Evolutionary conservation across 2,888 invertebrate genomes (phyloP), one percentile per base, ranked within the genome.

Genomic region (Noctua pronuba): DNA sequence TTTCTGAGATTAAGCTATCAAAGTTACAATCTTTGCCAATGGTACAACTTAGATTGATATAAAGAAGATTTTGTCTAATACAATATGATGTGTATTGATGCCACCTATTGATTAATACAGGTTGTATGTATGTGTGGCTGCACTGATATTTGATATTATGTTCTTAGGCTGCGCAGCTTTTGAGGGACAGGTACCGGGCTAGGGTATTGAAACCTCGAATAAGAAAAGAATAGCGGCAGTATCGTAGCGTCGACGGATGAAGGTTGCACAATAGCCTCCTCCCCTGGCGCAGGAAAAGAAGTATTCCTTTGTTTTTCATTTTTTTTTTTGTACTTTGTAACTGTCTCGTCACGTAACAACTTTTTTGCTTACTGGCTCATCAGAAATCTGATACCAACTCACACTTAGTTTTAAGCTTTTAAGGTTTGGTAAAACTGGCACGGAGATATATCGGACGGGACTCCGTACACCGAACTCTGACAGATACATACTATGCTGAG

Each of bases 231-330:
- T 58, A 75, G 44, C 44, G 21, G 28, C 64, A 41, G 18, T n/a
- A 35, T 21, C 35, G 35, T 35, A 21, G 10, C 49, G 58, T 73
- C 41, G 49, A 73, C 18, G 66, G 35, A 62, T 49, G 35, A 35
- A 58, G 10, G 18, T 67, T 44, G 38, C 31, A 73, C 52, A 80
- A 80, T 60, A 66, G 58, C 35, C 35, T 41, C 35, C 35, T 41
- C 24, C 28, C 35, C 73, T 44, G 35, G 60, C 49, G 18, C 73
- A 60, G 21, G 10, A 10, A 6, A 67, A 67, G 11, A 41, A 18
- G 35, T 24, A 24, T 31, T 41, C 21, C 21, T 55, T 46, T 35
- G 41, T 41, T 66, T 77, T 55, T 46, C 28, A 3, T 28, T 41
- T 60, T 58, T 6, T 46, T 28, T 35, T 35, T 35, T 35, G n/a